phyloP scores from a whole-genome alignment of 2,113 vertebrate species.

The Chamaetylas fuelleborni region DNA sequence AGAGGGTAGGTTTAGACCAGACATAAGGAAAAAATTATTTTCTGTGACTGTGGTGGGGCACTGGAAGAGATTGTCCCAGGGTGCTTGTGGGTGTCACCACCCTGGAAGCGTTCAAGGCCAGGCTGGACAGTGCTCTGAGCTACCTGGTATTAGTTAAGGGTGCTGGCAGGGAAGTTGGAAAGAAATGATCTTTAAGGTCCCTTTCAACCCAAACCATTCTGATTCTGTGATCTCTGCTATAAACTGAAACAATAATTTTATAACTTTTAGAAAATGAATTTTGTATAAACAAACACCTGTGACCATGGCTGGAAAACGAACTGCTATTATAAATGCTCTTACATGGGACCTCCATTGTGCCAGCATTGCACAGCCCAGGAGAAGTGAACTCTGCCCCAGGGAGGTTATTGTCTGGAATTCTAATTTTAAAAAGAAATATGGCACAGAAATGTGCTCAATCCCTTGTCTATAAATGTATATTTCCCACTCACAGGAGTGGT shows the following conservation, averaged over 20 bases:
- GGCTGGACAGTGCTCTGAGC: background rate
- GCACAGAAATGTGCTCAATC: background rate
- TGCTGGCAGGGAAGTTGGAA: background rate
- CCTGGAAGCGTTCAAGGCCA: background rate
- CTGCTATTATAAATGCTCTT: background rate
- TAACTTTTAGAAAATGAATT: background rate
- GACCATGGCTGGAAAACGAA: background rate
- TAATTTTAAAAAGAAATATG: background rate
- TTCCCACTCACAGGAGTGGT: background rate
- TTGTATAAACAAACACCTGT: background rate
- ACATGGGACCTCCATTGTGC: background rate
- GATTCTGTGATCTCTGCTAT: background rate
- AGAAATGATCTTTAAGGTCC: background rate
- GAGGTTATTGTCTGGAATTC: background rate
- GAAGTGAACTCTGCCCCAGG: background rate
- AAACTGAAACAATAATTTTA: background rate
- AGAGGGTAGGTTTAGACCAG: background rate
- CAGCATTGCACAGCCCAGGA: background rate
- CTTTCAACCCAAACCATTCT: background rate
- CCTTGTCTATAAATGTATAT: background rate
- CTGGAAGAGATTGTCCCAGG: background rate
- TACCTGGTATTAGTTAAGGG: background rate
- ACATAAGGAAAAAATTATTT: background rate
- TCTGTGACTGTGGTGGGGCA: background rate
- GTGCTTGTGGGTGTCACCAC: background rate